Conservation (phyloP, 1,140 invertebrate genomes). For the Drosophila carrolli region DNA sequence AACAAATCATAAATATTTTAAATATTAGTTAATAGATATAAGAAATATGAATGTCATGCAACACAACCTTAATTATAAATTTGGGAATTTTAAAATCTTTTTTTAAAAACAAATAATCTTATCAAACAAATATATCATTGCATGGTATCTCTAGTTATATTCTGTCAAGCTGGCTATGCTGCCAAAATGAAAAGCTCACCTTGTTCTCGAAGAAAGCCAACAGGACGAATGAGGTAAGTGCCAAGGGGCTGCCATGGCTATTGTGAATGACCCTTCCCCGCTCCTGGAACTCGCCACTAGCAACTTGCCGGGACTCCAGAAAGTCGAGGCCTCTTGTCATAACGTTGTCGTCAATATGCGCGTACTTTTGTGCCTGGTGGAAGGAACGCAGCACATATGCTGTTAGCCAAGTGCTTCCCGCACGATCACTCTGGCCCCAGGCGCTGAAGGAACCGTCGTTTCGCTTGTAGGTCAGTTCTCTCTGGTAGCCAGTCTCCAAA, state of each 20-base stretch:
- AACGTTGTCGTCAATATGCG: constrained; percentile 91
- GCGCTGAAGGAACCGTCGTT: constrained; percentile 97
- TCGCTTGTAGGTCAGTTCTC: constrained; percentile 95
- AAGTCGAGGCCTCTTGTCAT: constrained; percentile 91
- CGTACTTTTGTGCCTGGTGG: constrained; percentile 91
- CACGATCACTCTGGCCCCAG: constrained; percentile 91
- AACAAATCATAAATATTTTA: too few relatives aligned
- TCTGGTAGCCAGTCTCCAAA: constrained; percentile 95
- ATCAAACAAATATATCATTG: too few relatives aligned
- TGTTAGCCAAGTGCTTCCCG: constrained; percentile 95
- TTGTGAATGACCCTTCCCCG: constrained; percentile 86
- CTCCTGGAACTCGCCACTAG: constrained; percentile 93
- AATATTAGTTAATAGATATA: too few relatives aligned
- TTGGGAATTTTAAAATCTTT: too few relatives aligned
- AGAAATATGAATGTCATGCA: too few relatives aligned
- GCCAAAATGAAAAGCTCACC: constrained; percentile 61
- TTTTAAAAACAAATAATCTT: too few relatives aligned
- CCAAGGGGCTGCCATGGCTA: constrained; percentile 86
- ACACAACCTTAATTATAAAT: too few relatives aligned
- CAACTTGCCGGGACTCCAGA: constrained; percentile 87
- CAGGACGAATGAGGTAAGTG: constrained; percentile 93
- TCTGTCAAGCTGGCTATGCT: background rate
- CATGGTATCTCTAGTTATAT: background rate
- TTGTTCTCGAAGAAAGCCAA: constrained; percentile 92
- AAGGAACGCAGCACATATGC: constrained; percentile 96